Evolutionary conservation across 2,888 invertebrate genomes (phyloP), one percentile per base, ranked within the genome.

Genomic region (Drosophila yooni): DNA sequence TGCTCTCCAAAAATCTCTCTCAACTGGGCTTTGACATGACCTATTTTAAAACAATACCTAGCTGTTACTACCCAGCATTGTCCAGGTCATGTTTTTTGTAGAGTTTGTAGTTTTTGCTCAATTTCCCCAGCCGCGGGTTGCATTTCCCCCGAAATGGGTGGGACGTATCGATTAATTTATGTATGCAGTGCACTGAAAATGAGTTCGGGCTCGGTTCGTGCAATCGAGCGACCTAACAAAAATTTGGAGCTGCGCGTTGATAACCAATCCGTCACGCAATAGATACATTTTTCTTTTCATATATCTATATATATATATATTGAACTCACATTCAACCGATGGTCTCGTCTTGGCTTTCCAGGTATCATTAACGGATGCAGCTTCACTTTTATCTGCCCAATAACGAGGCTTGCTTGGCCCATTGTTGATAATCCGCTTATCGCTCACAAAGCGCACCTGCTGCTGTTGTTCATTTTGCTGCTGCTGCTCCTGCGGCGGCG

Each of bases 341-440:
- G 25, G 50, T n/a, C 38, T 48, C 48, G 54, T 10, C 15, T 62
- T 64, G 15, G 58, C 8, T 36, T 70, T 54, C 1, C 10, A 31
- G 10, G n/a, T 5, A n/a, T 46, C 63, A 10, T 31, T 68, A 11
- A 27, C 25, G 10, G 57, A 10, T 51, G 46, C 36, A 56, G 25
- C 15, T 15, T 54, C 76, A 4, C 25, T 29, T 25, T 25, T 73
- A 31, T 8, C 38, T 18, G 61, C 15, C 85, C 85, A 85, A 40
- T 85, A 85, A 31, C 85, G 85, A 7, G 79, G 70, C 34, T 73
- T 87, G 29, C n/a, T 38, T 34, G 54, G 62, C 18, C 71, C 83
- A 66, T 84, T 87, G 70, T 92, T 92, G 31, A 91, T 75, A 51
- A 91, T 76, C 31, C 85, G 83, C 21, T 69, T 89, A 38, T 76